Evolutionary conservation across 2,113 vertebrate genomes (phyloP), one percentile per base, ranked within the genome.

Genomic region (Scopus umbretta): DNA sequence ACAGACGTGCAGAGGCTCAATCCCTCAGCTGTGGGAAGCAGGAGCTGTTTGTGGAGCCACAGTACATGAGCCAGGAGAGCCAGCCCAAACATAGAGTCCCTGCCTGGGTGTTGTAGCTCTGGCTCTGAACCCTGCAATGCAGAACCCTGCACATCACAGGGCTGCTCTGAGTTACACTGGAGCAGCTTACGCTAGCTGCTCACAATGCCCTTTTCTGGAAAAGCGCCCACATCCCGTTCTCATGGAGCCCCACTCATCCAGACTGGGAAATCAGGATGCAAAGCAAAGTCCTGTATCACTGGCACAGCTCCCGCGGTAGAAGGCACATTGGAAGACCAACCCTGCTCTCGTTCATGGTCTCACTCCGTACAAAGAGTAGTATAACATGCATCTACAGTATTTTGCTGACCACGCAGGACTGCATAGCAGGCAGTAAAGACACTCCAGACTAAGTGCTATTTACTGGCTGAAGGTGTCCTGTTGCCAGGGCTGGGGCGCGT

Each of bases 251-350:
- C 23, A 16, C 27, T 50, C 26, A 63, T 38, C 32, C 23, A 42
- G 42, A 10, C 22, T 6, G 36, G 55, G 70, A 75, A 56, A 63
- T 43, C 30, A 38, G 49, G 6, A 32, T 5, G 5, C 67, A 70
- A n/a, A 49, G n/a, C 30, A 3, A 55, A 68, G 26, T 49, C 70
- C 32, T 0, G 0, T 56, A 6, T 4, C 25, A 32, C 36, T 43
- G 42, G 11, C 1, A 0, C 62, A 43, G 32, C n/a, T 70, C 47
- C 42, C 0, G 1, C 18, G 19, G 42, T 20, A 50, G 70, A 62
- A 62, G 19, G 15, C 59, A 52, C 22, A 7, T 20, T 25, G 67
- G 55, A 55, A 81, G 75, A 70, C 13, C 18, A 43, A 3, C 11
- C 32, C 27, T 6, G 30, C 9, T 4, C 55, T 81, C 50, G 12